phyloP scores from a whole-genome alignment of 2,113 vertebrate genomes.

The Helogale parvula region DNA sequence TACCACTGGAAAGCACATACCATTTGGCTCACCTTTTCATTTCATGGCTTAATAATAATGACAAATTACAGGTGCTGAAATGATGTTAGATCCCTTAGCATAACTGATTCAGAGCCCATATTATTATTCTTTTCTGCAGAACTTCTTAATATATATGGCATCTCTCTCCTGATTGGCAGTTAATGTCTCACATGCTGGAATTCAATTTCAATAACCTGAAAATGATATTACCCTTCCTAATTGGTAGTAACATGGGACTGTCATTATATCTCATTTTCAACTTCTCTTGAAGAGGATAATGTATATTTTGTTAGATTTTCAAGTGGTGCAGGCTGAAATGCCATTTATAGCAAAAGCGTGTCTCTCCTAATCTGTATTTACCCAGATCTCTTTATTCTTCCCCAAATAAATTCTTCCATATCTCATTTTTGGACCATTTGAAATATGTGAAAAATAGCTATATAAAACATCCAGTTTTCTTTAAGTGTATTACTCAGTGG shows the following conservation, averaged over 20 bases:
- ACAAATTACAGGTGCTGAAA: slow-evolving; percentile 78
- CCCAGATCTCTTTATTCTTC: background rate
- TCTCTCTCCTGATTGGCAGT: slow-evolving; percentile 40
- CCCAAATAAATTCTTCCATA: background rate
- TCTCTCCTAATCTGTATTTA: background rate
- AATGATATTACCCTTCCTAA: background rate
- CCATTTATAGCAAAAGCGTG: background rate
- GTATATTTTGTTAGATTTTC: background rate
- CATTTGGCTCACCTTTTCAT: slow-evolving; percentile 75
- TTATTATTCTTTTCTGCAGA: slow-evolving; percentile 59
- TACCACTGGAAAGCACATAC: slow-evolving; percentile 75
- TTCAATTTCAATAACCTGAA: slow-evolving; percentile 20
- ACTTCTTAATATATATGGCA: background rate
- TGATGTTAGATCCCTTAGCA: slow-evolving; percentile 67
- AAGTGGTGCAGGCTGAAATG: background rate
- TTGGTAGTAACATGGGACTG: background rate
- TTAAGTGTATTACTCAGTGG: background rate
- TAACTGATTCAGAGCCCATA: slow-evolving; percentile 37
- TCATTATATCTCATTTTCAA: slow-evolving; percentile 23
- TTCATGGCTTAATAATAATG: slow-evolving; percentile 80
- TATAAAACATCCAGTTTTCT: background rate
- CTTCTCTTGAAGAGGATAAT: background rate
- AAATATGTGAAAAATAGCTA: background rate
- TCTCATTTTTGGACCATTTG: background rate
- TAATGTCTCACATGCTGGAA: background rate